phyloP scores from a whole-genome alignment of 2,113 vertebrate genomes.

The Pycnonotus jocosus region DNA sequence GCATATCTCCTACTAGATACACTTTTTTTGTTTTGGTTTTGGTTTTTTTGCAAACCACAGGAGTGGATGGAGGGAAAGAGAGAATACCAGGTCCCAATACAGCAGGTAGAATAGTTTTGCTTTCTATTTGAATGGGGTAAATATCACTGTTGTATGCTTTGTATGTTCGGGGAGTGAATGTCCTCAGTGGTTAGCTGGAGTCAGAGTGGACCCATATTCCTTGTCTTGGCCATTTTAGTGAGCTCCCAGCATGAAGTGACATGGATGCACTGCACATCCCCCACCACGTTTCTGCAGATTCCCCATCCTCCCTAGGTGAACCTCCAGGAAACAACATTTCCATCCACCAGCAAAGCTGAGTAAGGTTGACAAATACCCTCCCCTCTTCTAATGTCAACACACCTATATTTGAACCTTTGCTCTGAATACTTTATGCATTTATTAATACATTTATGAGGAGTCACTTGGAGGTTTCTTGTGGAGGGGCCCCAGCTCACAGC shows the following conservation, averaged over 20 bases:
- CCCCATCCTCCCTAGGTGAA: neutral
- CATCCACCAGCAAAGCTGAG: neutral
- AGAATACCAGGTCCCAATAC: neutral
- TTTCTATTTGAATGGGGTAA: neutral
- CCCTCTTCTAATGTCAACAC: neutral
- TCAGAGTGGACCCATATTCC: rapidly evolving
- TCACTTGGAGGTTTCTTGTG: neutral
- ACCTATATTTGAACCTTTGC: neutral
- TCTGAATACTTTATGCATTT: slow-evolving; percentile 19
- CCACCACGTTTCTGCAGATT: neutral
- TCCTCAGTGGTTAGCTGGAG: neutral
- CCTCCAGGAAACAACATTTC: neutral
- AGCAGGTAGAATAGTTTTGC: neutral
- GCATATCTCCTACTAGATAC: neutral
- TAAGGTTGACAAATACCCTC: neutral
- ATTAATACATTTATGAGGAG: slow-evolving; percentile 39
- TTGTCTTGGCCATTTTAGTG: neutral
- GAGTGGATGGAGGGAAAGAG: neutral
- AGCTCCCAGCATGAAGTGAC: neutral
- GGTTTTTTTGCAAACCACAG: neutral
- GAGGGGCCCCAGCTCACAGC: neutral
- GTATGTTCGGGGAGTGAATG: neutral
- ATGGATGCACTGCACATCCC: neutral
- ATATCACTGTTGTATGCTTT: neutral
- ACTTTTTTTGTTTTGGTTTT: too few relatives aligned